phyloP scores from a whole-genome alignment of 2,797 vertebrate species.

The Anguilla anguilla region DNA sequence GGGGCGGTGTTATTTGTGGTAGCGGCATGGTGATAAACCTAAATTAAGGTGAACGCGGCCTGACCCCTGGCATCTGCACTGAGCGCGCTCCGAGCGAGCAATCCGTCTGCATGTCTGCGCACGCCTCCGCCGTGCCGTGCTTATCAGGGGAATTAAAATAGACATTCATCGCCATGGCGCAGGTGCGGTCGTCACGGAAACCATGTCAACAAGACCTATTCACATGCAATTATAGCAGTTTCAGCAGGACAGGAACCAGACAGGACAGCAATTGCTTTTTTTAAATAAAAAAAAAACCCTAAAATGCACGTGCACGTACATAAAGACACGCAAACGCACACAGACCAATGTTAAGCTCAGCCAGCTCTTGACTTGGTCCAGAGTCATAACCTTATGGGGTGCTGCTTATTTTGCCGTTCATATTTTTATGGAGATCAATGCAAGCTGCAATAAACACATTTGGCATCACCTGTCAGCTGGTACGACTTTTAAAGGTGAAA shows the following conservation, averaged over 20 bases:
- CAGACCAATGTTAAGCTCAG: background rate
- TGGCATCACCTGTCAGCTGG: background rate
- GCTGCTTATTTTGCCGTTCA: background rate
- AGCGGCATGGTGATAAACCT: background rate
- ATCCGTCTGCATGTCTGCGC: background rate
- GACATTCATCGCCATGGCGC: background rate
- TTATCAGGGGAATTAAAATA: constrained; percentile 9
- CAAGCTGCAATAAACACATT: background rate
- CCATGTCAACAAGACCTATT: constrained; percentile 47
- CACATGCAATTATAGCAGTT: constrained; percentile 45
- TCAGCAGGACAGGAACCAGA: constrained; percentile 50
- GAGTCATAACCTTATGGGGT: background rate
- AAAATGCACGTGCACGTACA: background rate
- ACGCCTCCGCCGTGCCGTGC: constrained; percentile 17
- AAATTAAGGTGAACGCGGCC: background rate
- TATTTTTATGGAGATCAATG: background rate
- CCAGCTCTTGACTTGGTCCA: background rate
- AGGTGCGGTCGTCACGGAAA: constrained; percentile 39
- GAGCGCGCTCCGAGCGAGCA: background rate
- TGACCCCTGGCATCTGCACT: background rate
- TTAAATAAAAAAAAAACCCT: background rate
- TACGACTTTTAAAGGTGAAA: background rate
- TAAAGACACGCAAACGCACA: background rate
- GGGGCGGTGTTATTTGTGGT: background rate
- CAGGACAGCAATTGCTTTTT: constrained; percentile 53